Base-by-base conservation (phyloP, 2,888 invertebrate genomes). In the Frankliniella intonsa region DNA sequence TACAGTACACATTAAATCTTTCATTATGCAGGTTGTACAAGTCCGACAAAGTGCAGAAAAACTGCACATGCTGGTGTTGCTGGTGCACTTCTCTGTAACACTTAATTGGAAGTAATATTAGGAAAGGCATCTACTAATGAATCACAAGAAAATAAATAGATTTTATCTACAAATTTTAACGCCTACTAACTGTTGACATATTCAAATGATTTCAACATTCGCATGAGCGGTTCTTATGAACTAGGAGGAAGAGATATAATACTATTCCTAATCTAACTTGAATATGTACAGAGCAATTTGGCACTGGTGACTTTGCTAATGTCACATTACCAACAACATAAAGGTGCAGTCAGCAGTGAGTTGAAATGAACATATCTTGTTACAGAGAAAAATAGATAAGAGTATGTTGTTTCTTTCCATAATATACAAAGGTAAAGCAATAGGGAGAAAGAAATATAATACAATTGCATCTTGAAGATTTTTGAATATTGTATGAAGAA, bases 111-210 rank as follows among this genome's bases (percentile, higher is more conserved):
- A 25, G 0, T 76, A 76, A 76, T 22, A 76, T 76, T 76, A 76
- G 25, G 25, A 76, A 76, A 76, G 25, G 69, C 22, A 76, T n/a
- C 69, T 76, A 76, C 25, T 76, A 22, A 76, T 25, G 25, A 22
- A 76, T 76, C 69, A 76, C 69, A 76, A 76, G 38, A 76, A 76
- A 76, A 76, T 76, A 76, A 76, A 76, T 76, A 76, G 25, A 76
- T 25, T 76, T 76, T 76, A 76, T 76, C 69, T 76, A 76, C 69
- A 76, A 12, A 12, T 76, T n/a, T 76, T 12, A 76, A 76, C 25
- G 25, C 25, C 25, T 76, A 76, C 69, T 25, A 22, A 25, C n/a
- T 62, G 62, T 62, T 62, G 17, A 25, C 69, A 62, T 12, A 76
- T 76, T 22, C 69, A 22, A 25, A 76, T 76, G 69, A 69, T 22